phyloP scores from a whole-genome alignment of 1,140 invertebrate genomes.

The Apis florea region DNA sequence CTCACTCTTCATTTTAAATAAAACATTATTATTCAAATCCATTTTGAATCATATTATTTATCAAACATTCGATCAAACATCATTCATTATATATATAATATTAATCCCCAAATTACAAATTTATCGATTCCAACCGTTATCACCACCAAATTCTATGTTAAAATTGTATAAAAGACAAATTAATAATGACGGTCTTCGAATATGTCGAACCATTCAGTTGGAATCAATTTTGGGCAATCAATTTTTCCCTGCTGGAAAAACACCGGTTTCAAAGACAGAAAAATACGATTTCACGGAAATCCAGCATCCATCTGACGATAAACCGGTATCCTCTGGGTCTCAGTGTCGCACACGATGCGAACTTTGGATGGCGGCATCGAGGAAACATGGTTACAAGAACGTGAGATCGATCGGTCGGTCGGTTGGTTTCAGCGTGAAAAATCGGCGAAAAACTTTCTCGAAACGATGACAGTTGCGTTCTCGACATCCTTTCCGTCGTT shows the following conservation, averaged over 20 bases:
- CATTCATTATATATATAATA: too few species aligned
- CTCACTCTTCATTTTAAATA: too few species aligned
- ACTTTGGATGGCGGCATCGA: not conserved
- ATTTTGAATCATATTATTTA: too few species aligned
- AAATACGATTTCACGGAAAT: slow-evolving; percentile 4
- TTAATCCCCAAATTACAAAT: too few species aligned
- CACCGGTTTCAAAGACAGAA: not conserved
- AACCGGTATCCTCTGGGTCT: slow-evolving; percentile 14
- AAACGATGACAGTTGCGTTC: not conserved
- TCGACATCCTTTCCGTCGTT: not conserved
- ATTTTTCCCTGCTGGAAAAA: not conserved
- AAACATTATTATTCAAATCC: too few species aligned
- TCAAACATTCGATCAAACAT: too few species aligned
- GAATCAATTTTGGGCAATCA: not conserved
- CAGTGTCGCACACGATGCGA: slow-evolving; percentile 3
- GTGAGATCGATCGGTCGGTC: not conserved
- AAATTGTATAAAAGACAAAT: not conserved
- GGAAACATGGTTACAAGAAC: slow-evolving; percentile 19
- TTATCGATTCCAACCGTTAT: too few species aligned
- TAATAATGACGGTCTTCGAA: not conserved
- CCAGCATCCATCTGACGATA: not conserved
- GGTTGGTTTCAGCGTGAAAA: not conserved
- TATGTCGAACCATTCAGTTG: not conserved
- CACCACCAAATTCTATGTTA: too few species aligned
- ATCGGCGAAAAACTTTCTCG: slow-evolving; percentile 4